Evolutionary conservation across 2,888 invertebrate genomes (phyloP).

Genomic region (Zeuzera pyrina): DNA sequence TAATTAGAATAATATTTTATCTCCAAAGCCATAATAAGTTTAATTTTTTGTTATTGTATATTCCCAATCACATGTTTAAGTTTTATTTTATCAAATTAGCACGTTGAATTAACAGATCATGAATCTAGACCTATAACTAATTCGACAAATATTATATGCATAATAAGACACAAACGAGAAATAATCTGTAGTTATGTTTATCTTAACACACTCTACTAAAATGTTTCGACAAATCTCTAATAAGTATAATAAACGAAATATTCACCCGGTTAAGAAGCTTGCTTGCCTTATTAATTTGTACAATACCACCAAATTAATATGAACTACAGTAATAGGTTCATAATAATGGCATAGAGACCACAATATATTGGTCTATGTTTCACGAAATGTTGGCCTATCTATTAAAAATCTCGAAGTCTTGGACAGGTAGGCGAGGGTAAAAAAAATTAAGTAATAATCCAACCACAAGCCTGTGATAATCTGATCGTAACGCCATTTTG

Average conservation of each 20-base stretch:
- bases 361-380: constrained; percentile 29
- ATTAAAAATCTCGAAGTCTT: constrained; percentile 39
- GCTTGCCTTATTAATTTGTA: constrained; percentile 65
- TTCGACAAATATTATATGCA: no score
- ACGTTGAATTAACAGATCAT: no score
- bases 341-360: constrained; percentile 19
- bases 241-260: constrained; percentile 67
- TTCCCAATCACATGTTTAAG: no score
- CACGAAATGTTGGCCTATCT: constrained; percentile 42
- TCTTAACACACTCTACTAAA: constrained; percentile 56
- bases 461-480: constrained; percentile 66
- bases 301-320: constrained; percentile 26
- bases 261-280: constrained; percentile 70
- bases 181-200: constrained; percentile 29
- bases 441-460: constrained; percentile 71
- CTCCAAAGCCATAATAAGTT: no score
- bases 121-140: no score
- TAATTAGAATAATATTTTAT: no score
- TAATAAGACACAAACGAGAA: no score
- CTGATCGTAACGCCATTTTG: constrained; percentile 73
- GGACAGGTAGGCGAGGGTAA: constrained; percentile 59
- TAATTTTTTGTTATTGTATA: no score
- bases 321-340: constrained; percentile 13
- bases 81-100: no score
- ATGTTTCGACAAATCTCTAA: constrained; percentile 69